phyloP scores from a whole-genome alignment of 2,113 vertebrate genomes.

The Lampris incognitus region DNA sequence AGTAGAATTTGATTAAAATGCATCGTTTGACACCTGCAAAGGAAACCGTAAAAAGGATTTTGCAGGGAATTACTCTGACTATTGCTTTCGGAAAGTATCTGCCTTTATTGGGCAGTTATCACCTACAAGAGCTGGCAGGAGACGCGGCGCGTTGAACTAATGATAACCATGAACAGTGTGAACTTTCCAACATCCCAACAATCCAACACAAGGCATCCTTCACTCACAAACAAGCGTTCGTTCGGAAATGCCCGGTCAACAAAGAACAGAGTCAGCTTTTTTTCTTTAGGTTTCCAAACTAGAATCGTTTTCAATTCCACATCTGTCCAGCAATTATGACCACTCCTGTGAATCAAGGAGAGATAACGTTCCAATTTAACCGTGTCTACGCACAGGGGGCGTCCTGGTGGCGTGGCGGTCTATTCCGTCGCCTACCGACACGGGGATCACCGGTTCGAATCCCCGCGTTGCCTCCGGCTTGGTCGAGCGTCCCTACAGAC shows the following conservation, averaged over 20 bases:
- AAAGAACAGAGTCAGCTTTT: constrained; percentile 29
- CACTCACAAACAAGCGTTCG: constrained; percentile 34
- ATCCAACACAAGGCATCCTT: constrained; percentile 25
- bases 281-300: not conserved
- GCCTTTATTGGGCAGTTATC: constrained; percentile 79
- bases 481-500: too few species aligned
- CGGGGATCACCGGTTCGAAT: too few species aligned
- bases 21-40: constrained; percentile 60
- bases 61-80: constrained; percentile 45
- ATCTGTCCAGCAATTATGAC: not conserved
- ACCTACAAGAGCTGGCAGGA: constrained; percentile 68
- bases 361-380: not conserved
- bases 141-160: constrained; percentile 62
- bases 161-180: constrained; percentile 74
- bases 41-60: constrained; percentile 52
- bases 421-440: too few species aligned
- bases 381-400: too few species aligned
- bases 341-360: not conserved
- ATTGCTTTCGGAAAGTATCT: constrained; percentile 73
- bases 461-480: too few species aligned
- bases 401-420: too few species aligned
- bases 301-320: not conserved
- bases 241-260: constrained; percentile 40
- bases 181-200: constrained; percentile 61
- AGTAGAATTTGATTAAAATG: constrained; percentile 64